Base-by-base conservation (phyloP, 2,113 vertebrate genomes). In the Petaurus breviceps region DNA sequence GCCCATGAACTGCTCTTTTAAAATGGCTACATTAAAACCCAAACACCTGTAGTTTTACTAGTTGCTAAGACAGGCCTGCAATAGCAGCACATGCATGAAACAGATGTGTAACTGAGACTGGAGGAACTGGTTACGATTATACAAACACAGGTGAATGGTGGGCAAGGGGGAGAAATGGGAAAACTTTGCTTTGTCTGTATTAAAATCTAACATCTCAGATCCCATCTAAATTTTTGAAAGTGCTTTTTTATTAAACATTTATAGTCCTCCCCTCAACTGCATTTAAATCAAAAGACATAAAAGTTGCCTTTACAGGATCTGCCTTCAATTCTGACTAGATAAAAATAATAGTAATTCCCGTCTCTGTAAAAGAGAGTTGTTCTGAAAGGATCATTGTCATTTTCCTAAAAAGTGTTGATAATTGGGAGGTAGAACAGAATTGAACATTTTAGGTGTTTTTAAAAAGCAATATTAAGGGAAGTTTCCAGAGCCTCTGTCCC, bases 11-110 rank as follows among this genome's bases (percentile, higher is more conserved):
- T 94, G 96, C 2, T 95, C 51, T 49, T 93, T 92, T 94, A 24
- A 90, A 97, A 95, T 16, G 95, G 98, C 43, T 97, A 94, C 97
- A 98, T 98, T 98, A 97, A 98, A 98, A 96, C 31, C 46, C 11
- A 37, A 96, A 97, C 98, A 98, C 98, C 98, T 99, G 98, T 92
- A 97, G 95, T 98, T 98, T 98, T 98, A 97, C 96, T 97, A 97
- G 97, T 96, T 98, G 96, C 97, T 93, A 90, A 92, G 97, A 96
- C 0, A 43, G 92, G 96, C 98, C 97, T 90, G 96, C 98, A n/a
- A 22, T 97, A 43, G 24, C 97, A 43, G 24, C 97, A 77, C 98
- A 97, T 54, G 98, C 96, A 93, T 97, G 31, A 96, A 97, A 98
- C 98, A 98, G 98, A 98, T 98, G 98, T 98, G 98, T 95, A 97